A percentile compares a stretch with the other conserved stretches of the same genome.
Conservation (phyloP, 35 echinoderm and acorn worm species). For the Apostichopus parvimensis region DNA sequence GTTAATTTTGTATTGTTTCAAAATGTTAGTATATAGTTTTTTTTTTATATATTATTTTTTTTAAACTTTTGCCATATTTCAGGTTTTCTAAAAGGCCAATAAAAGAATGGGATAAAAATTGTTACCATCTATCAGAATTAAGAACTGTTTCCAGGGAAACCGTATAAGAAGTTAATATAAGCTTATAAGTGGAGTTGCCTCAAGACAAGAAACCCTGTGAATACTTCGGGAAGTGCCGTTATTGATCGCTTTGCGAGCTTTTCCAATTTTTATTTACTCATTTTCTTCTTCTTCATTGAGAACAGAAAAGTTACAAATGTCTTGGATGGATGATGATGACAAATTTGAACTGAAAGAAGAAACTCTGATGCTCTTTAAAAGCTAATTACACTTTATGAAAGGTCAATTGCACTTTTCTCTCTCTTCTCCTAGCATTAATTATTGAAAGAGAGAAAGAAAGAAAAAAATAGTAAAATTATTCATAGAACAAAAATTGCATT, state of each 20-base stretch:
- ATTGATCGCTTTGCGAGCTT: not conserved
- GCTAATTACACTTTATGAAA: constrained; percentile 4
- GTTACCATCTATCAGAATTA: constrained; percentile 1
- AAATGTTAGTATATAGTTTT: too few relatives aligned
- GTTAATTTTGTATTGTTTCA: too few relatives aligned
- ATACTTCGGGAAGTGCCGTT: not conserved
- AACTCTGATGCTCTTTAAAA: not conserved
- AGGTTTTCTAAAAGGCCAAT: too few relatives aligned
- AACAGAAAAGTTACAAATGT: not conserved
- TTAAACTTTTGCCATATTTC: too few relatives aligned
- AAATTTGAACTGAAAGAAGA: not conserved
- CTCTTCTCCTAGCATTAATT: not conserved
- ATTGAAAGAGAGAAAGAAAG: not conserved
- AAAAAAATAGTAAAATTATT: not conserved
- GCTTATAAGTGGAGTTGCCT: not conserved
- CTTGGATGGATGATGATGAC: not conserved
- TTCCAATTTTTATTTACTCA: too few relatives aligned
- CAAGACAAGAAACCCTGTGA: not conserved
- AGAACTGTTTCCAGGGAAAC: not conserved
- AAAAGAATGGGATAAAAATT: too few relatives aligned
- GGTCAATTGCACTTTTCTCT: not conserved
- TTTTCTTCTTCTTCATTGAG: not conserved
- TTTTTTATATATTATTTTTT: too few relatives aligned
- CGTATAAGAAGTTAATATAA: not conserved
- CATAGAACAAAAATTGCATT: not conserved